These are phyloP conservation scores for Leucopternis melanops DNA, from an alignment of 2,113 vertebrate genomes.

Conservation along the genomic window DNA sequence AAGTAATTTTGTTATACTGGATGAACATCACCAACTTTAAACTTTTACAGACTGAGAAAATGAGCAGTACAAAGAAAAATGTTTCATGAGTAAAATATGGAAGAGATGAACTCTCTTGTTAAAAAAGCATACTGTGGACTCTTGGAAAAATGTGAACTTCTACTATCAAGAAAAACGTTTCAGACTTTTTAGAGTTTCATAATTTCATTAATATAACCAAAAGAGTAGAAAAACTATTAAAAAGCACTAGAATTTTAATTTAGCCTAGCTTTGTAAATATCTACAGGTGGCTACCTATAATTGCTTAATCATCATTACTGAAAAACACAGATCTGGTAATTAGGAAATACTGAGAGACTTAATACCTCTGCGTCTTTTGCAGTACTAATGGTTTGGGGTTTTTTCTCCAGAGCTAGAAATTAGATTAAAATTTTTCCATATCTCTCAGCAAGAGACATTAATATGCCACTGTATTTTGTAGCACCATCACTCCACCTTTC, in stretches of 20 bases:
- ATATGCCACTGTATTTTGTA: background rate
- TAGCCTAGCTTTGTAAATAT: background rate
- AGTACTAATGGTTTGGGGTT: background rate
- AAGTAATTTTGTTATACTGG: background rate
- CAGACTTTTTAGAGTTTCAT: background rate
- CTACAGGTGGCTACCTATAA: background rate
- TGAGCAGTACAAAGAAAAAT: background rate
- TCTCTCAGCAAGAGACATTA: background rate
- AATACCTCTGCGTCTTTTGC: background rate
- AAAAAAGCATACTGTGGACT: background rate
- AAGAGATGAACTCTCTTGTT: background rate
- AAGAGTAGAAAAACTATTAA: background rate
- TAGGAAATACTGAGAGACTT: constrained; percentile 2
- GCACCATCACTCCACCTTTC: background rate
- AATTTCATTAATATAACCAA: background rate
- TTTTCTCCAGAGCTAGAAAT: background rate
- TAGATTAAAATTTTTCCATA: background rate
- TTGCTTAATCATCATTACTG: background rate
- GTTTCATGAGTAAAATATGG: background rate
- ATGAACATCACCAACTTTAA: background rate
- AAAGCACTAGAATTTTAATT: background rate
- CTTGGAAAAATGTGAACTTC: background rate
- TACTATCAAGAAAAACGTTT: background rate
- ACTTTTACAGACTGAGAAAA: background rate
- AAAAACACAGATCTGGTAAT: background rate